These are phyloP conservation scores for Aleiodes testaceus DNA, from an alignment of 2,888 invertebrate genomes.

Conservation along the genomic window DNA sequence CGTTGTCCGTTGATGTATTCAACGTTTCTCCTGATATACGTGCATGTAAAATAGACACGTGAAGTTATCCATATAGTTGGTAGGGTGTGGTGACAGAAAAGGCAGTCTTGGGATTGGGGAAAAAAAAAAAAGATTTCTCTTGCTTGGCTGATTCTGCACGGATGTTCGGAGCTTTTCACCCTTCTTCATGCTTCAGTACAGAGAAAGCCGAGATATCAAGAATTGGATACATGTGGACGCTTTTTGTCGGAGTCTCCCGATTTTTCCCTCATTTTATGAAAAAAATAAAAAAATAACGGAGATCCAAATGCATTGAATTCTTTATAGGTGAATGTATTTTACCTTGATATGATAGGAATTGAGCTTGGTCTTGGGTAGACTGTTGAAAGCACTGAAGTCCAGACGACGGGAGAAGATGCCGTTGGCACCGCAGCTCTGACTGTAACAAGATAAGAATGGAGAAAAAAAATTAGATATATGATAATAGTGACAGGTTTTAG, in stretches of 20 bases:
- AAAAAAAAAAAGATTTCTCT: slow-evolving; percentile 44
- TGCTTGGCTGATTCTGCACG: slow-evolving; percentile 46
- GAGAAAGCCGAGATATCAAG: slow-evolving; percentile 14
- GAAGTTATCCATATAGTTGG: slow-evolving; percentile 25
- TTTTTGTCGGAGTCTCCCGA: slow-evolving; percentile 1
- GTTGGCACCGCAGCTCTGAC: slow-evolving; percentile 90
- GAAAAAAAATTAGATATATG: slow-evolving; percentile 20
- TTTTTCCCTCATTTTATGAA: neutral
- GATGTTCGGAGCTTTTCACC: slow-evolving; percentile 26
- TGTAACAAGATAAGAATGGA: slow-evolving; percentile 74
- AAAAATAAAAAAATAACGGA: neutral
- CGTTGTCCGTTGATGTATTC: slow-evolving; percentile 39
- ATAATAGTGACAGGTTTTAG: slow-evolving; percentile 14
- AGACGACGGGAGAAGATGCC: slow-evolving; percentile 94
- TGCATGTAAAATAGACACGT: slow-evolving; percentile 20
- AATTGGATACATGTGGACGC: slow-evolving; percentile 34
- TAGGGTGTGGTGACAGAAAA: slow-evolving; percentile 31
- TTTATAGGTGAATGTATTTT: slow-evolving; percentile 61
- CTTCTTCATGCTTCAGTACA: slow-evolving; percentile 19
- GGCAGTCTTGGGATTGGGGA: slow-evolving; percentile 32
- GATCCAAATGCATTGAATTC: neutral
- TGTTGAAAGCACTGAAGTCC: slow-evolving; percentile 96
- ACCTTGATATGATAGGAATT: slow-evolving; percentile 99
- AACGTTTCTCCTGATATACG: slow-evolving; percentile 40
- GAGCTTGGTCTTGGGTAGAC: slow-evolving; percentile 94